phyloP scores from a whole-genome alignment of 2,113 vertebrate species.

The Rutilus rutilus region DNA sequence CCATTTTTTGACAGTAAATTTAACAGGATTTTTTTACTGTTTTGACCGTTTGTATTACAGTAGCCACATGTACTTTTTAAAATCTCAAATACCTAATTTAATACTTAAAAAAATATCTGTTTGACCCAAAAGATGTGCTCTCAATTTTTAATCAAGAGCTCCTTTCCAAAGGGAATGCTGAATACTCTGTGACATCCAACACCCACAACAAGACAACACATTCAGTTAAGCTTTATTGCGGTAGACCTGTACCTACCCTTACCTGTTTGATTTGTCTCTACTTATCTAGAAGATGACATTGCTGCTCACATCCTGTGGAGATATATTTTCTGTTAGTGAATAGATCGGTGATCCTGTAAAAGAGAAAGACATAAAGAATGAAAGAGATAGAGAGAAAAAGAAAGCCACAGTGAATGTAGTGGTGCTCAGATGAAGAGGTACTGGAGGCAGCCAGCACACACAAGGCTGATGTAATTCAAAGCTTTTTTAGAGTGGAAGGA shows the following conservation, averaged over 20 bases:
- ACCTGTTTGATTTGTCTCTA: slow-evolving; percentile 10
- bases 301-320: slow-evolving; percentile 21
- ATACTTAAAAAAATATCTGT: too few species aligned
- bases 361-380: not conserved
- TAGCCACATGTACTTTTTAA: too few species aligned
- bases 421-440: not conserved
- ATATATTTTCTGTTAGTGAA: slow-evolving; percentile 21
- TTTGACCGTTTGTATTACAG: too few species aligned
- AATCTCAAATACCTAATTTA: too few species aligned
- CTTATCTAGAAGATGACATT: slow-evolving; percentile 32
- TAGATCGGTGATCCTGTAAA: slow-evolving; percentile 24
- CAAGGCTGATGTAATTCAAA: not conserved
- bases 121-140: not conserved
- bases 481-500: not conserved
- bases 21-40: too few species aligned
- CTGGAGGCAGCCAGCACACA: not conserved
- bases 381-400: not conserved
- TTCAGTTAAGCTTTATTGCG: not conserved
- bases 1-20: too few species aligned
- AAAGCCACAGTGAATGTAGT: not conserved
- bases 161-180: not conserved
- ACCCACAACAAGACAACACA: slow-evolving; percentile 13
- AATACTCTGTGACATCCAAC: not conserved
- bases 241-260: not conserved
- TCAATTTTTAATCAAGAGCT: not conserved